Base-by-base conservation (phyloP, 2,797 vertebrate genomes). In the Chrysocyon brachyurus region DNA sequence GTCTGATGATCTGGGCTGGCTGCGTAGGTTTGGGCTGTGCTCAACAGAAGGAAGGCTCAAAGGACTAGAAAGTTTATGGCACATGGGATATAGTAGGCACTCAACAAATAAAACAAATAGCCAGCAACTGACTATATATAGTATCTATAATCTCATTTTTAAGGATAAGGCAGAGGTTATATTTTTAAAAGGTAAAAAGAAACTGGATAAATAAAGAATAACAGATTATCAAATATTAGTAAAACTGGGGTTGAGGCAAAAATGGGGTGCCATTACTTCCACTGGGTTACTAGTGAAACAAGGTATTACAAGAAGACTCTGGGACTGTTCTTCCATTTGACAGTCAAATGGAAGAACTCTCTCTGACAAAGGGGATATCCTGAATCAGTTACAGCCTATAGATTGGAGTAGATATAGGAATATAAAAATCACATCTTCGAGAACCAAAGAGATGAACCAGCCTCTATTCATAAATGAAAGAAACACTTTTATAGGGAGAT, bases 161-260 rank as follows among this genome's bases (percentile, higher is more conserved):
- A 21, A 64, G 22, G 5, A 22, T 54, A 90, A 85, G 26, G 1
- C 26, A 77, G 6, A 90, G 6, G 24, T 57, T n/a, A 31, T 91
- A 57, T 31, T 72, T 96, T 94, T 68, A 9, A 87, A 96, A 96
- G 26, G 22, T 16, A 82, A 81, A 82, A 87, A 70, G 31, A 85
- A 79, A 94, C n/a, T 66, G 6, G 31, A 59, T 81, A 73, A 59
- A 19, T 84, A n/a, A 94, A 94, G 24, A 86, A 15, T 10, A 87
- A 40, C 8, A 84, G 28, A 26, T 70, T 22, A 36, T 31, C 75
- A 97, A 68, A 57, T 57, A 24, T 95, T 82, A 73, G 40, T 61
- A 78, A 86, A 28, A 91, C 19, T 63, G 21, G 5, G 2, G 1
- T 7, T 63, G 3, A 21, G 15, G 12, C 21, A 63, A 81, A 79